Conservation (phyloP, 2,888 invertebrate species). For the Sphaerophoria taeniata region DNA sequence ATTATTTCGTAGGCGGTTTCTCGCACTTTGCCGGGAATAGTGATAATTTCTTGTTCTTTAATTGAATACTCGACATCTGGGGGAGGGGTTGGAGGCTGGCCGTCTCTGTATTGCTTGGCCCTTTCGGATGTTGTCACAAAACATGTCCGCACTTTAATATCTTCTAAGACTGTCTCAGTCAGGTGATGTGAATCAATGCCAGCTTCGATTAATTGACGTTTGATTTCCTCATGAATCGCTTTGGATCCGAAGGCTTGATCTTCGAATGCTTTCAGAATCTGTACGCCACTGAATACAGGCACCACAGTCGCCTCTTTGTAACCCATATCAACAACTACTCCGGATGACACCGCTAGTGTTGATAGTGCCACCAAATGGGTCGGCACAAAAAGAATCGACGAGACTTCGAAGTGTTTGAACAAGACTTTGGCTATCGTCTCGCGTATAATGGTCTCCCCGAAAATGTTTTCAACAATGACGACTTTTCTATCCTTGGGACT, state of each 20-base stretch:
- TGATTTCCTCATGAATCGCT: conserved; percentile 87
- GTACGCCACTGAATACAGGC: conserved; percentile 94
- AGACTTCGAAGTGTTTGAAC: conserved; percentile 96
- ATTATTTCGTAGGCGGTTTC: conserved; percentile 93
- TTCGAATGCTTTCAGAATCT: conserved; percentile 93
- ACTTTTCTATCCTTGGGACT: conserved; percentile 97
- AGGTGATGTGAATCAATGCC: conserved; percentile 83
- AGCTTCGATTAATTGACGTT: conserved; percentile 83
- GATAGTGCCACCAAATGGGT: conserved; percentile 92
- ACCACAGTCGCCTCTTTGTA: conserved; percentile 92
- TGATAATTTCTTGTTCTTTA: conserved; percentile 86
- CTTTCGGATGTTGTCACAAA: conserved; percentile 92
- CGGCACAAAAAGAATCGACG: conserved; percentile 92
- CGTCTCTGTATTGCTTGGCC: conserved; percentile 84
- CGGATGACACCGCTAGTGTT: conserved; percentile 91
- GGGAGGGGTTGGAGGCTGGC: conserved; percentile 83
- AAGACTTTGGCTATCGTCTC: conserved; percentile 95
- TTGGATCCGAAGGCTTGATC: conserved; percentile 90
- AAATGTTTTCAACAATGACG: conserved; percentile 94
- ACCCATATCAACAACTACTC: conserved; percentile 94
- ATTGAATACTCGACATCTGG: conserved; percentile 88
- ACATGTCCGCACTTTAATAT: conserved; percentile 93
- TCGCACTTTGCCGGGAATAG: conserved; percentile 88
- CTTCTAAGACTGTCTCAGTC: conserved; percentile 87
- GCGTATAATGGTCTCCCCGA: conserved; percentile 91